A percentile compares a stretch with the other conserved stretches of the same genome.
These are phyloP conservation scores for Lynx canadensis DNA, from an alignment of 2,113 vertebrate genomes.

Conservation along the genomic window DNA sequence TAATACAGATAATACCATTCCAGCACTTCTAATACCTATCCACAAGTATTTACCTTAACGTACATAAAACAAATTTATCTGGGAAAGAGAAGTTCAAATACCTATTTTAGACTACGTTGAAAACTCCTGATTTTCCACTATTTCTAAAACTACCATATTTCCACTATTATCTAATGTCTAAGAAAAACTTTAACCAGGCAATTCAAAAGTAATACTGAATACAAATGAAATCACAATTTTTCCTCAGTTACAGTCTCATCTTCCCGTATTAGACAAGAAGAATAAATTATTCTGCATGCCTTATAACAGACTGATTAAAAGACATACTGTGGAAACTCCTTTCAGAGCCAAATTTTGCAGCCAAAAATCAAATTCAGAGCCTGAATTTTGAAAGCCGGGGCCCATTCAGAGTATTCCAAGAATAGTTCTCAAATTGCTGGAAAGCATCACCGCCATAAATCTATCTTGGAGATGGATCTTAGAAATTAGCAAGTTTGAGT, in stretches of 20 bases:
- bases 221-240: background rate
- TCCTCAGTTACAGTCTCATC: background rate
- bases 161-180: background rate
- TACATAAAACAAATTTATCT: background rate
- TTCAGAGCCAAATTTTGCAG: slow-evolving; percentile 43
- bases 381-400: slow-evolving; percentile 40
- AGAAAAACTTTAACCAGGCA: background rate
- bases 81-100: background rate
- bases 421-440: slow-evolving; percentile 58
- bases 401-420: slow-evolving; percentile 52
- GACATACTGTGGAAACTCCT: slow-evolving; percentile 32
- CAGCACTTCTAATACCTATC: background rate
- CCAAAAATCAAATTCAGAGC: slow-evolving; percentile 54
- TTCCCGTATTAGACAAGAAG: slow-evolving; percentile 37
- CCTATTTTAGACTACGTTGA: background rate
- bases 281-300: slow-evolving; percentile 8
- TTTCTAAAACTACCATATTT: background rate
- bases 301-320: slow-evolving; percentile 45
- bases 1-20: background rate
- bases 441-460: slow-evolving; percentile 47
- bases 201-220: background rate
- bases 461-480: slow-evolving; percentile 38
- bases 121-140: background rate
- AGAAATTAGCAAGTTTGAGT: slow-evolving; percentile 49
- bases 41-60: background rate